Evolutionary conservation across 2,888 invertebrate genomes (phyloP), one percentile per base, ranked within the genome.

Genomic region (Germaria angustata): DNA sequence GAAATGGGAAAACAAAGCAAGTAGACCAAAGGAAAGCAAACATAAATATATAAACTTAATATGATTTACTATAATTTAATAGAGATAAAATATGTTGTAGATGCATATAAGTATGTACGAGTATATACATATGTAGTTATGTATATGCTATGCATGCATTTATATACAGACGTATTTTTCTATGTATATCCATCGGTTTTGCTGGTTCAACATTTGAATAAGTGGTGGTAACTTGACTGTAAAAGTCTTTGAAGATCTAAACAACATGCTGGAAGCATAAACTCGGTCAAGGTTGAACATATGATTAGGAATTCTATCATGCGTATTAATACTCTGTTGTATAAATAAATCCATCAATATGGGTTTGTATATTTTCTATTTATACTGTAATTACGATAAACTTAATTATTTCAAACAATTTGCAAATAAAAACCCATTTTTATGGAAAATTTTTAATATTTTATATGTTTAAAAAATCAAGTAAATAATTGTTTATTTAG

Each of bases 41-140:
- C n/a, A 17, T 15, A 68, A 49, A 20, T 28, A 34, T 7, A 9
- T 36, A 71, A 73, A 44, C 8, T 46, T 46, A 85, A 80, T 71
- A 72, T 63, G 61, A 78, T 72, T 81, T 73, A 69, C 61, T 63
- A 34, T 69, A 77, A 77, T 73, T 81, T 73, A 66, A 59, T 61
- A 15, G 55, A 77, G 34, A 44, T 44, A 36, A 32, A 63, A 39
- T 44, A 34, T 36, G 32, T 69, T 68, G 28, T 13, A 44, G 32
- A 41, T 28, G 28, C 15, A 61, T 41, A 28, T 36, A 34, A 9
- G 6, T 15, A 36, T 1, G 2, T 22, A 13, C 28, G 6, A 61
- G 17, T 22, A 17, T 36, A 55, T 17, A 34, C 9, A 3, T 15
- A 20, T 2, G 2, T 22, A 6, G 0, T 7, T 13, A 57, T 22